Base-by-base conservation (phyloP, 2,113 vertebrate species). In the Globicephala melas region DNA sequence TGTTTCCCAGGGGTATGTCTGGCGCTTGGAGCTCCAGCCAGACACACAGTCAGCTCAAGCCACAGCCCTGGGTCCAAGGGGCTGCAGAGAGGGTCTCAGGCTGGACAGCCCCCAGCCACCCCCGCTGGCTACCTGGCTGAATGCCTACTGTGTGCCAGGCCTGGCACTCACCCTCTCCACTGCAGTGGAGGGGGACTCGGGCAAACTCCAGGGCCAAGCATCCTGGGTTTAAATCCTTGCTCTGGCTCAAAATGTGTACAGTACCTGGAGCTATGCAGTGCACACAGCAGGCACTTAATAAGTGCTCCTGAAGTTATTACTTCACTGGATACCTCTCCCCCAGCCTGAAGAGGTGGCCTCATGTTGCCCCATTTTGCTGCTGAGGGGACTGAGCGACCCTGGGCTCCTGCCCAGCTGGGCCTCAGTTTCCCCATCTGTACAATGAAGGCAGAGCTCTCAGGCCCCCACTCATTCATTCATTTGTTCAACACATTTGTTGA, bases 1-100 rank as follows among this genome's bases (percentile, higher is more conserved):
- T 9, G 15, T 23, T 18, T 62, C 53, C 36, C 0, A 0, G 7
- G 25, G 41, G 18, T 28, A 6, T 6, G 60, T 3, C 1, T 41
- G 81, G 50, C 0, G 1, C 8, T 7, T 26, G 5, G 0, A n/a
- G 41, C 14, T 47, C n/a, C 55, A 62, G 44, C 6, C 44, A 21
- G 20, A 50, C 25, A 17, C 38, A 13, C 14, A 50, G 21, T 17
- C 33, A 36, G 41, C 76, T 10, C 0, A 47, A 55, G 23, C 36
- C 36, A 13, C 55, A 28, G 12, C 44, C 62, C 62, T 6, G 6
- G 68, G 31, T 44, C 14, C 3, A 0, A 71, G 17, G 53, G 26
- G 21, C 44, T 55, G 55, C 41, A 38, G 31, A 41, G 23, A 5
- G 70, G 50, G 44, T 25, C 47, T 76, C 44, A 20, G 60, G 50